A percentile compares a stretch with the other conserved stretches of the same genome.
These are phyloP conservation scores for Geotrupes spiniger DNA, from an alignment of 2,888 invertebrate species.

Conservation along the genomic window DNA sequence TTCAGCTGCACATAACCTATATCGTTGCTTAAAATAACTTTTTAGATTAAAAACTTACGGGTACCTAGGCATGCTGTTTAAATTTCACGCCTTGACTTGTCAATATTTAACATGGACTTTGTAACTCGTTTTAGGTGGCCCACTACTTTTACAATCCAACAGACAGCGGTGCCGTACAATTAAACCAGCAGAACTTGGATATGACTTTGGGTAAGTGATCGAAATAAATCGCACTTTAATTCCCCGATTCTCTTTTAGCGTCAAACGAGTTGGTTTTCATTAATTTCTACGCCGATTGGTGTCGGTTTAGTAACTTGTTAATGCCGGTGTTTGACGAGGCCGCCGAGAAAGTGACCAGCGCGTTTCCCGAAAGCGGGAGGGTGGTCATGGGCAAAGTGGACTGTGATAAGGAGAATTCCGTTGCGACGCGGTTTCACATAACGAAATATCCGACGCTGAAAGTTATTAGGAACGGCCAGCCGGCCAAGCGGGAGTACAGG, in stretches of 20 bases:
- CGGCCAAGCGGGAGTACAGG: conserved; percentile 87
- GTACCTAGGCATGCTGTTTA: background rate
- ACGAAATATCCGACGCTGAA: conserved; percentile 98
- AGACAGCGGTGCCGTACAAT: conserved; percentile 77
- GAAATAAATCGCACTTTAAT: background rate
- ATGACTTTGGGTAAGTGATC: conserved; percentile 71
- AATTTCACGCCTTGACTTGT: too few relatives aligned
- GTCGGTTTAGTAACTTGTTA: conserved; percentile 95
- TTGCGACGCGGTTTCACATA: conserved; percentile 91
- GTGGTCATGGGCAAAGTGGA: conserved; percentile 96
- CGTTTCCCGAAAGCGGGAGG: conserved; percentile 76
- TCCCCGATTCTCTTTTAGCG: too few relatives aligned
- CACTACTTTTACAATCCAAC: conserved; percentile 69
- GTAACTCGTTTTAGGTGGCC: conserved; percentile 49
- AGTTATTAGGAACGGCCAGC: conserved; percentile 84
- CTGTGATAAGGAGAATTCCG: conserved; percentile 86
- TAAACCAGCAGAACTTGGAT: conserved; percentile 79
- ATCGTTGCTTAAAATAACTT: too few relatives aligned
- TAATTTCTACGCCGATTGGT: conserved; percentile 99
- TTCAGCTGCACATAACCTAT: too few relatives aligned
- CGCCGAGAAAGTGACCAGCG: conserved; percentile 76
- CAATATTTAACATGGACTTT: too few relatives aligned
- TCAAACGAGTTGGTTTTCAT: conserved; percentile 96
- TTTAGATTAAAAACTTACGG: background rate
- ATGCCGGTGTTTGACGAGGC: conserved; percentile 97